Evolutionary conservation across 1,140 invertebrate species (phyloP), one percentile per base, ranked within the genome.

Genomic region (Agrilus planipennis): DNA sequence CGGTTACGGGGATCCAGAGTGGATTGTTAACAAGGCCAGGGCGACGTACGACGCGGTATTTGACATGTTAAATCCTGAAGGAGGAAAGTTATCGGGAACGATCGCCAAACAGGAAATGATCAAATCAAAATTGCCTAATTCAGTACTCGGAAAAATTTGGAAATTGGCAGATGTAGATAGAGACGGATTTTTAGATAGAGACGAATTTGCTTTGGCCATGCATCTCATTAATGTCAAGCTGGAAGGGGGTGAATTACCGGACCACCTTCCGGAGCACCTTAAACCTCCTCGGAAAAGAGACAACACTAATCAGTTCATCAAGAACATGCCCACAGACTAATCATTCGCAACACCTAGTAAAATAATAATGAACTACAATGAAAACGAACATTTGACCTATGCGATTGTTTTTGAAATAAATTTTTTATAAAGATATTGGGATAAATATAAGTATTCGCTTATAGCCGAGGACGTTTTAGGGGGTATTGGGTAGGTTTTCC

Each of bases 121-220:
- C 28, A 98, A 96, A 68, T 97, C 93, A 3, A 98, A 98, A 69
- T 71, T 99, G 46, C 95, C 95, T 0, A 98, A 98, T 64, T 81
- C 81, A 12, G 89, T 97, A 7, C 75, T 99, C 41, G 90, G 89
- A 21, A 99, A 97, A 69, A 88, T 95, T 49, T 99, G 94, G 93
- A 96, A 93, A 61, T 67, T 99, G 22, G 77, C 94, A 0, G 96
- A 99, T 65, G 76, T 97, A 23, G 95, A 99, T 64, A 81, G 82
- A 49, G 96, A 99, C 67, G 96, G 96, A 0, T 79, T 84, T 63
- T 66, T 98, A 30, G 95, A 99, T 67, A 65, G 74, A 0, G 94
- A 99, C 54, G 96, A 99, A 71, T 99, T 98, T 70, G 95, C 95
- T 7, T 72, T 99, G 35, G 92, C 95, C 1, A 93, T 95, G 84